Evolutionary conservation across 2,888 invertebrate species (phyloP), one percentile per base, ranked within the genome.

Genomic region (Monoplex corrugatus): DNA sequence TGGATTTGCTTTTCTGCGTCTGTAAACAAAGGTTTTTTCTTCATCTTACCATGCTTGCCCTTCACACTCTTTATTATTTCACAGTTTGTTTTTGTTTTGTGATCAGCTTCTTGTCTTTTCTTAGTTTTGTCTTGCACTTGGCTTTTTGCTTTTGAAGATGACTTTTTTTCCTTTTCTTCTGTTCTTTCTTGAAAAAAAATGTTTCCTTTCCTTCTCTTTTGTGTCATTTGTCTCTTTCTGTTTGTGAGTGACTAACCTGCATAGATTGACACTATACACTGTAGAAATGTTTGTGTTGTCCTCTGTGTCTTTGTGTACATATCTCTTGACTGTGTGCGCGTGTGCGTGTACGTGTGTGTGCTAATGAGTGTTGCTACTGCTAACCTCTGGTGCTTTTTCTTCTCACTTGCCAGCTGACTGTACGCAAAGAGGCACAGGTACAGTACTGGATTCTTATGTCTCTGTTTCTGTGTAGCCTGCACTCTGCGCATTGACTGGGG

Each of bases 381-480:
- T 89, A 89, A 90, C 88, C 82, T 88, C 63, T 89, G 86, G 75
- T 90, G 87, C 84, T 90, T 90, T 90, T 87, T 90, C 87, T 90
- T 86, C 86, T 89, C 85, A 85, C 88, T 10, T 84, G 83, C 87
- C 86, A 90, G 90, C 87, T 82, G 85, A 72, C 68, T 32, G 85
- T 87, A 84, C 87, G 89, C 89, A 90, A 83, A 72, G 90, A 90
- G 88, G 89, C 87, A 75, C 89, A 90, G 90, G 90, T 90, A 90
- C 87, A 89, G 85, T 87, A 83, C 50, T n/a, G 35, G 50, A 83
- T 35, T 72, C 23, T 44, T 57, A 72, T 57, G 57, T 44, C 45
- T 50, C 83, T 35, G 28, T 84, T 43, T 72, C 72, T 84, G 44
- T 72, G n/a, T 23, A 10, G 28, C 43, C 19, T 72, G 23, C 5